phyloP scores from a whole-genome alignment of 2,113 vertebrate species.

The Chroicocephalus ridibundus region DNA sequence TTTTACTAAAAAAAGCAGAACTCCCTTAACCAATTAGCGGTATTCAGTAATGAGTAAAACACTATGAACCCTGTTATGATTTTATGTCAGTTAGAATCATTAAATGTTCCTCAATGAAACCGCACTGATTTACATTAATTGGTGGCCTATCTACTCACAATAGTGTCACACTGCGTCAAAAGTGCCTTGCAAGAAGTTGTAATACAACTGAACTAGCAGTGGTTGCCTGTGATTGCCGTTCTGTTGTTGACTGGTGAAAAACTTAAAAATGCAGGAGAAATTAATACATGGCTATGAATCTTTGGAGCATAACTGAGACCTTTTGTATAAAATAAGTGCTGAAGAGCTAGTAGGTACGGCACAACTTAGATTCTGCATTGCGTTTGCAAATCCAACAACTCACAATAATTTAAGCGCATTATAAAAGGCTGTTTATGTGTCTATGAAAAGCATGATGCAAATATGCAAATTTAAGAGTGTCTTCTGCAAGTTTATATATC shows the following conservation, averaged over 20 bases:
- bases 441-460: neutral
- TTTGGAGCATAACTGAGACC: neutral
- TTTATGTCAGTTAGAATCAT: neutral
- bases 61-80: neutral
- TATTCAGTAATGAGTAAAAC: neutral
- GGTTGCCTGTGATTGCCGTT: neutral
- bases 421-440: neutral
- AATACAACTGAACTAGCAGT: neutral
- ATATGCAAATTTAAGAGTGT: neutral
- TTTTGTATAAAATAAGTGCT: neutral
- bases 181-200: neutral
- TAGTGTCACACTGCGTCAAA: neutral
- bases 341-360: neutral
- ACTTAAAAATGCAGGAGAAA: neutral
- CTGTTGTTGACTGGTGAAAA: neutral
- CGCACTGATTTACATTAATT: neutral
- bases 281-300: neutral
- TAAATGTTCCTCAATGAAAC: neutral
- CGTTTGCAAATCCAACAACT: neutral
- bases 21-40: neutral
- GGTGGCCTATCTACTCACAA: neutral
- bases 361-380: neutral
- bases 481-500: conserved; percentile 15
- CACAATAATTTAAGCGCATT: neutral
- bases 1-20: neutral